A percentile compares a stretch with the other conserved stretches of the same genome.
Conservation (phyloP, 2,113 vertebrate genomes). For the Mola mola region DNA sequence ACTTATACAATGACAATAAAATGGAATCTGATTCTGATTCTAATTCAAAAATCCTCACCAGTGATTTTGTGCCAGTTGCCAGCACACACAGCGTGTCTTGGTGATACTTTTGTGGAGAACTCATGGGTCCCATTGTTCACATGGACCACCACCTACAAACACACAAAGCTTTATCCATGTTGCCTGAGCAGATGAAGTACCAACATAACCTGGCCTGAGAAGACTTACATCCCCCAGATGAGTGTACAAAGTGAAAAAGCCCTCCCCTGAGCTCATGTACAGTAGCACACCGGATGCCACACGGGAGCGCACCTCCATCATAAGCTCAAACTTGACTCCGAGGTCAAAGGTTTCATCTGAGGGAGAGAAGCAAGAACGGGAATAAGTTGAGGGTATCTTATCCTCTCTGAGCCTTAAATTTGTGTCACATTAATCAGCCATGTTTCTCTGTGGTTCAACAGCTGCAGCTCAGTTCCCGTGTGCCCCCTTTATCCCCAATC, state of each 20-base stretch:
- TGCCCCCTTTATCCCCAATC: constrained; percentile 10
- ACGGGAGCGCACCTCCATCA: constrained; percentile 91
- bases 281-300: constrained; percentile 89
- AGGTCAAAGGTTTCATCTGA: constrained; percentile 90
- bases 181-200: too few relatives aligned
- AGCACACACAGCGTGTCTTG: constrained; percentile 86
- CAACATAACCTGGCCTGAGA: not conserved
- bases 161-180: not conserved
- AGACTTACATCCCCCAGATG: constrained; percentile 85
- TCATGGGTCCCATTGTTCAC: constrained; percentile 87
- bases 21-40: not conserved
- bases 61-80: constrained; percentile 92
- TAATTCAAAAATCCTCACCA: constrained; percentile 79
- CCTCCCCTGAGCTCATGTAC: constrained; percentile 84
- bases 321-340: constrained; percentile 88
- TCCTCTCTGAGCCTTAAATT: too few relatives aligned
- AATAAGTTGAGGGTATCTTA: too few relatives aligned
- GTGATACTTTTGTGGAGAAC: constrained; percentile 87
- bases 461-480: constrained; percentile 45
- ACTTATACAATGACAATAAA: too few relatives aligned
- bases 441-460: too few relatives aligned
- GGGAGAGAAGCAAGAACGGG: constrained; percentile 22
- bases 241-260: constrained; percentile 89
- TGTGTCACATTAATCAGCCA: too few relatives aligned
- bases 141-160: constrained; percentile 86